Conservation (phyloP, 2,888 invertebrate species). For the Chromoteleia sp. region DNA sequence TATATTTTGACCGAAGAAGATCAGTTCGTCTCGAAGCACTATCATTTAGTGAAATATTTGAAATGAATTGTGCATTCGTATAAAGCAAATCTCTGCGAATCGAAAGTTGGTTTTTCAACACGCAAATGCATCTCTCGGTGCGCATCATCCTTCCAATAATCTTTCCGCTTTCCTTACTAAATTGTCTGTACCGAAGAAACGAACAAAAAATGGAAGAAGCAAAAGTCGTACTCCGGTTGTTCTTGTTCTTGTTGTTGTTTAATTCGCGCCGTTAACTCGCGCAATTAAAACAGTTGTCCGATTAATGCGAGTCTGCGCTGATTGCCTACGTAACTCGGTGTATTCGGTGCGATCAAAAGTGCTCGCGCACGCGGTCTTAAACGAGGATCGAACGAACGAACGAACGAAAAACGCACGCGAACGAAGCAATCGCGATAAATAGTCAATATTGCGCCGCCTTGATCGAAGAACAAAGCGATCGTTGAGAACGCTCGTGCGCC, state of each 20-base stretch:
- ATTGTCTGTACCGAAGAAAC: too few species aligned
- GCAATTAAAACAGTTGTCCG: background rate
- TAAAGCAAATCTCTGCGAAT: too few species aligned
- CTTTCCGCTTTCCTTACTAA: too few species aligned
- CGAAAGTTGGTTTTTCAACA: too few species aligned
- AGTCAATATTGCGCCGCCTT: slow-evolving; percentile 23
- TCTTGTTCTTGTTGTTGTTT: too few species aligned
- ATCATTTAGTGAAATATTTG: background rate
- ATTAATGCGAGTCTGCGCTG: background rate
- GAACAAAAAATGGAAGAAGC: background rate
- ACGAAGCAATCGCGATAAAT: slow-evolving; percentile 32
- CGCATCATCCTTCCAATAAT: too few species aligned
- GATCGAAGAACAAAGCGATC: slow-evolving; percentile 47
- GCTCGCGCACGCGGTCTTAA: slow-evolving; percentile 12
- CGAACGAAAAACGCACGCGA: background rate
- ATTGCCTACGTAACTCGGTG: slow-evolving; percentile 22
- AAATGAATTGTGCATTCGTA: background rate
- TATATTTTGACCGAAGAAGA: background rate
- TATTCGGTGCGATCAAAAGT: background rate
- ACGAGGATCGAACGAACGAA: background rate
- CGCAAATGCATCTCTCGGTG: too few species aligned
- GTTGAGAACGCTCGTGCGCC: slow-evolving; percentile 33
- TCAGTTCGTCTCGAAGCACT: background rate
- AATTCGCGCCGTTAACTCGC: background rate
- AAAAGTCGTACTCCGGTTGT: too few species aligned